Evolutionary conservation across 2,797 vertebrate genomes (phyloP), one percentile per base, ranked within the genome.

Genomic region (Erithacus rubecula): DNA sequence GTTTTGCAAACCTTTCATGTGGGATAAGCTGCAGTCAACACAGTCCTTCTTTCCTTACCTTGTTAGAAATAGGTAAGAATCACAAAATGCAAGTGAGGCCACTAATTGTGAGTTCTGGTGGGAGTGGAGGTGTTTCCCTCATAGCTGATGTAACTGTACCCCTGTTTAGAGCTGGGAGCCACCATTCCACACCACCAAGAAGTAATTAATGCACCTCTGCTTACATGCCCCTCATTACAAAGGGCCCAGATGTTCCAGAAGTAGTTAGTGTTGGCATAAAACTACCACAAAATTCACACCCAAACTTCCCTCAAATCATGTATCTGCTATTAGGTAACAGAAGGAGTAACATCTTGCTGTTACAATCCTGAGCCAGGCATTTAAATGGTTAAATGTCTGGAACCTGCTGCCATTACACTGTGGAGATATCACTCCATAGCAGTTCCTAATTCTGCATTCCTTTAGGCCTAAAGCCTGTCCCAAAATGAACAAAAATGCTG

Each of bases 401-500:
- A 81, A 70, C 21, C 53, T 46, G 58, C 24, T 62, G 37, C 53
- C 75, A 63, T 23, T 56, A 47, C 3, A 52, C 27, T 67, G 5
- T 32, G 3, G 58, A 88, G 81, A 84, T 78, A 92, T 12, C 36
- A 29, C 21, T 78, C 37, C 52, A 37, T 4, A 91, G 65, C 47
- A 79, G 27, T 84, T 90, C 70, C 56, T 76, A 77, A 85, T 62
- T 52, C 77, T 78, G 58, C 85, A 95, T 94, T 96, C 82, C 86
- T 92, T 94, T 47, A 94, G 43, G 79, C 41, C 79, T 91, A 94
- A 95, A 93, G 83, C 74, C 91, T 85, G 85, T 67, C 87, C 76
- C 70, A 60, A 89, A 94, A 78, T 29, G 81, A 95, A 90, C 65
- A 90, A 92, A 80, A 87, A 58, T 36, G 77, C 77, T 89, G 18